These are phyloP conservation scores for Ceriagrion tenellum DNA, from an alignment of 2,888 invertebrate genomes.

Conservation along the genomic window DNA sequence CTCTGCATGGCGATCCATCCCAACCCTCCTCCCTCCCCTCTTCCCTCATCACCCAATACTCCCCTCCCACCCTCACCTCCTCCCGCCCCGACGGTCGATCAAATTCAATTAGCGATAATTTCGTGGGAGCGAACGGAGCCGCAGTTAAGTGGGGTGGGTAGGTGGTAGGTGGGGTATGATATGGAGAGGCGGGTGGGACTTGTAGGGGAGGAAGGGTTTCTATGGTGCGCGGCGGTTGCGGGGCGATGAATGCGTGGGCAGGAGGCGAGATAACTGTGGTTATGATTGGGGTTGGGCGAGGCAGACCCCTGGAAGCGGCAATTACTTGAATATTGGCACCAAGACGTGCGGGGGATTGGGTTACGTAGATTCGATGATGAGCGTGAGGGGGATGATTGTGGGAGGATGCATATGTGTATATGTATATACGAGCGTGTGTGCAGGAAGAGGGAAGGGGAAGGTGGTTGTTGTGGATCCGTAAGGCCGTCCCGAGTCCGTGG, in stretches of 20 bases:
- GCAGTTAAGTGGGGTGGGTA: not conserved
- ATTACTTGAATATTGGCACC: not conserved
- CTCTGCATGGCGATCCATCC: not conserved
- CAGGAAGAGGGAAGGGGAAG: too few species aligned
- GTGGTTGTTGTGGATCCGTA: too few species aligned
- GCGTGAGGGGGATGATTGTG: not conserved
- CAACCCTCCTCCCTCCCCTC: not conserved
- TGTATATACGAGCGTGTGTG: too few species aligned
- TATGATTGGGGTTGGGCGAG: not conserved
- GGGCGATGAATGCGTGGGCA: not conserved
- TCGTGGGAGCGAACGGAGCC: not conserved
- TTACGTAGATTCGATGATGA: not conserved
- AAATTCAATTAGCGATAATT: slow-evolving; percentile 40
- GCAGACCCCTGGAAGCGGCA: not conserved
- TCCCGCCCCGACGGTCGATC: not conserved
- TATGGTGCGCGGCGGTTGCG: not conserved
- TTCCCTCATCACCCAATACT: too few species aligned
- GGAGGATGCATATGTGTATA: too few species aligned
- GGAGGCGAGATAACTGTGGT: slow-evolving; percentile 8
- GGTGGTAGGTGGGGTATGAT: not conserved
- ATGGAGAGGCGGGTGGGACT: not conserved
- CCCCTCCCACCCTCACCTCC: not conserved
- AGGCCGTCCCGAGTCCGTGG: not conserved
- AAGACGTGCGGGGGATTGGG: not conserved
- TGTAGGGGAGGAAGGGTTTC: not conserved